Evolutionary conservation across 2,113 vertebrate species (phyloP), one percentile per base, ranked within the genome.

Genomic region (Phodopus roborovskii): DNA sequence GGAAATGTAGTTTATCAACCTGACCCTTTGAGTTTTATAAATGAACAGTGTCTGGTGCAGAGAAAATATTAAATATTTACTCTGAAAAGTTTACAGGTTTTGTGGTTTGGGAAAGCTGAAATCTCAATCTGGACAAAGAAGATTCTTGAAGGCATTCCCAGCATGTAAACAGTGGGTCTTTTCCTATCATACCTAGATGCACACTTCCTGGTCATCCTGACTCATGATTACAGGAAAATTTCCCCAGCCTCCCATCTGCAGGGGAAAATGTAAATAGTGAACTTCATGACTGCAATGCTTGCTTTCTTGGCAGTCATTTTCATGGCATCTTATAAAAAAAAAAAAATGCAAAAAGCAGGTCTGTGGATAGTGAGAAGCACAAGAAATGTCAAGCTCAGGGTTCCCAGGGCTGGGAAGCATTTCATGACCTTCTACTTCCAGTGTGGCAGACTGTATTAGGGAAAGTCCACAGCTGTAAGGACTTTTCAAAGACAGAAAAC

Each of bases 291-390:
- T 70, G 36, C 0, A 16, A 70, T n/a, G 30, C 56, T 79, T 86
- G 56, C 48, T 30, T 70, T n/a, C 58, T 45, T 56, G 62, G 75
- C 16, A 56, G 50, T 11, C 42, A 16, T 24, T 91, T 91, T 96
- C n/a, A 36, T 60, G 79, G 70, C 10, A 91, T 7, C 3, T 93
- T 79, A 70, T 62, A 85, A 60, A 56, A 92, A 83, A 26, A 26
- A 45, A 45, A 45, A 45, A 45, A 45, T 75, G 92, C 71, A 91
- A 82, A 89, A 82, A 91, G 89, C 5, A 39, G 2, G 45, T 85
- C 42, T 92, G 70, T 5, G 89, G 64, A 62, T 39, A 93, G 30
- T 50, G 33, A 68, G 94, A 97, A 96, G 56, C 70, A 64, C 17
- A 88, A 39, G 45, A 94, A 89, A 10, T 39, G 13, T 0, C 16